Evolutionary conservation across 2,113 vertebrate species (phyloP).

Genomic region (Apteryx mantelli): DNA sequence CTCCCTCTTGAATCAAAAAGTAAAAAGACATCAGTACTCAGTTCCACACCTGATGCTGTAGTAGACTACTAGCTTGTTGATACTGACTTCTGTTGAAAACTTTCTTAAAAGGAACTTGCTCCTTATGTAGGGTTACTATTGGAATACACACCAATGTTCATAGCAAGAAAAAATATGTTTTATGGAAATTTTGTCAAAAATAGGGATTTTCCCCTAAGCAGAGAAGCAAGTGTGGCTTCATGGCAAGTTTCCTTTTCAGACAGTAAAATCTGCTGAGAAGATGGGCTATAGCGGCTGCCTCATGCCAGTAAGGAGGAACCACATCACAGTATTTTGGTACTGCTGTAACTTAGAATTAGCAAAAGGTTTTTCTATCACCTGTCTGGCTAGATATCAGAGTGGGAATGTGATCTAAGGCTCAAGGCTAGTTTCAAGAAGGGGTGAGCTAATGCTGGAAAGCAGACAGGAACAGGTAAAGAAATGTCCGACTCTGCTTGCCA

Average conservation of each 20-base stretch:
- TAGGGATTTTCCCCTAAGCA: not conserved
- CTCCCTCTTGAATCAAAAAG: not conserved
- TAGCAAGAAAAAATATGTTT: not conserved
- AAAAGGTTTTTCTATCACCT: not conserved
- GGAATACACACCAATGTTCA: not conserved
- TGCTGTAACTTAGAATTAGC: not conserved
- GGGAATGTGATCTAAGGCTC: not conserved
- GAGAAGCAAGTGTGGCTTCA: not conserved
- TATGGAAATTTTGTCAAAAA: not conserved
- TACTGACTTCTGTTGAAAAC: not conserved
- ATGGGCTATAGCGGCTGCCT: not conserved
- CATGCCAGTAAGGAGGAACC: not conserved
- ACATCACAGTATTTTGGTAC: not conserved
- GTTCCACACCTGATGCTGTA: not conserved
- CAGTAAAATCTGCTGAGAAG: not conserved
- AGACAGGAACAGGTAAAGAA: not conserved
- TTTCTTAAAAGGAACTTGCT: not conserved
- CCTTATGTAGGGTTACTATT: not conserved
- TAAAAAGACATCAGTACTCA: not conserved
- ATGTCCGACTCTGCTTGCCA: not conserved
- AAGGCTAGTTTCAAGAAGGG: not conserved
- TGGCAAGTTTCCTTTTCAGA: not conserved
- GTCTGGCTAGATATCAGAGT: not conserved
- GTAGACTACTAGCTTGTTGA: not conserved
- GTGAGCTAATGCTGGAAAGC: not conserved